A percentile compares a stretch with the other conserved stretches of the same genome.
Conservation (phyloP, 1,140 invertebrate species). For the Phortica variegata region DNA sequence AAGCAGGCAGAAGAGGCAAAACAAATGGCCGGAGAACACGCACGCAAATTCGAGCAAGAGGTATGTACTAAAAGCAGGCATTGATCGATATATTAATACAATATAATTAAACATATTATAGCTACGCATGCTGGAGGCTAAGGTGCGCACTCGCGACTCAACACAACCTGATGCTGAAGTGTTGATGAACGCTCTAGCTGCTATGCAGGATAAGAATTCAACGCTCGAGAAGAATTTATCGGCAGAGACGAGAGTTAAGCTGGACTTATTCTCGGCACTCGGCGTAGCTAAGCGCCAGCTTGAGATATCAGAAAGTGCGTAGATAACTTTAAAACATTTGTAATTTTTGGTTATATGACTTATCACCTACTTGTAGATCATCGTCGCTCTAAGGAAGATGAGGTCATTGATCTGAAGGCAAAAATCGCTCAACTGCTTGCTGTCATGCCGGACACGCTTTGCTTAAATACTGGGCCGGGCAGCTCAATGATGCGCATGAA, state of each 20-base stretch:
- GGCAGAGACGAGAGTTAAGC: slow-evolving; percentile 92
- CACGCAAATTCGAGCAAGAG: slow-evolving; percentile 50
- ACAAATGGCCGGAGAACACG: slow-evolving; percentile 46
- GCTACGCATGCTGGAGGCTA: slow-evolving; percentile 43
- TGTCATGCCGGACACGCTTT: slow-evolving; percentile 79
- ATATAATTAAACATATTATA: neutral
- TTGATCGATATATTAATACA: neutral
- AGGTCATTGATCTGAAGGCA: slow-evolving; percentile 85
- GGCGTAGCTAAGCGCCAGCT: slow-evolving; percentile 92
- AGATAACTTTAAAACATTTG: neutral
- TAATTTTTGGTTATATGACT: neutral
- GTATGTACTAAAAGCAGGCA: slow-evolving; percentile 13
- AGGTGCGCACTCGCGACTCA: slow-evolving; percentile 63
- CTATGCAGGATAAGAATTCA: slow-evolving; percentile 83
- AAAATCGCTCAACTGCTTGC: slow-evolving; percentile 90
- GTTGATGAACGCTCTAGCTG: slow-evolving; percentile 75
- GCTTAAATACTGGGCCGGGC: slow-evolving; percentile 54
- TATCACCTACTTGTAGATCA: slow-evolving; percentile 64
- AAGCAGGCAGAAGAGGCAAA: slow-evolving; percentile 70
- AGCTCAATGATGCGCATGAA: slow-evolving; percentile 54
- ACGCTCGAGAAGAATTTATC: slow-evolving; percentile 90
- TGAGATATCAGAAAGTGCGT: slow-evolving; percentile 85
- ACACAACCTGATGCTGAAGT: slow-evolving; percentile 79
- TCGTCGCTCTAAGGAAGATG: slow-evolving; percentile 81
- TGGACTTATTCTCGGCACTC: slow-evolving; percentile 93